Evolutionary conservation across 2,888 invertebrate species (phyloP), one percentile per base, ranked within the genome.

Genomic region (Barypeithes pellucidus): DNA sequence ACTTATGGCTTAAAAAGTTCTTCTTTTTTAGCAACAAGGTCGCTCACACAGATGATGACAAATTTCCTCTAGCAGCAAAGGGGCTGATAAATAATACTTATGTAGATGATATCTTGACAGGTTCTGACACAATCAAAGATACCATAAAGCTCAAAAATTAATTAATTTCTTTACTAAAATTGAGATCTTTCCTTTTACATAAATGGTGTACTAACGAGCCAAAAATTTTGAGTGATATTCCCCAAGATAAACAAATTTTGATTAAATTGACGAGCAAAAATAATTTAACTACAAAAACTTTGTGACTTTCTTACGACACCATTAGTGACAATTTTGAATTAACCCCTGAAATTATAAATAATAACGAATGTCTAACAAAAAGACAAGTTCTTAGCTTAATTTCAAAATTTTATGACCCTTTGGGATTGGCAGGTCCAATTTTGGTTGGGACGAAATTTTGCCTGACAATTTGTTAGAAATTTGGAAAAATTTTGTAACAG

Each of bases 1-100:
- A 75, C 72, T 8, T 76, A 69, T 39, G 76, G 76, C 3, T 22
- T 72, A 4, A 72, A 66, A 60, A 68, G 72, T 57, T 75, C 72
- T 9, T 45, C 66, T 36, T 69, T 69, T 63, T 41, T 72, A 12
- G 76, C 75, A 11, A 75, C 75, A 36, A 76, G 18, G 47, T 76
- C 20, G 75, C 75, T 8, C 20, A 67, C 5, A 60, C 18, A 9
- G 18, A 70, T n/a, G 18, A 43, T 11, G 9, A 52, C 16, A 59
- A 61, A 14, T 74, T 54, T 62, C 70, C 70, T 20, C 67, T 75
- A 45, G 75, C 72, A 16, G 33, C 75, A 1, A 60, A 60, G n/a
- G 72, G 62, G 8, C 11, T 74, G 3, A 8, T 52, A 39, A 60
- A 67, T 3, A 73, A 63, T 45, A 73, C 57, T 18, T 75, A 76